Evolutionary conservation across 2,888 invertebrate genomes (phyloP).

Genomic region (Tryphoninae sp.): DNA sequence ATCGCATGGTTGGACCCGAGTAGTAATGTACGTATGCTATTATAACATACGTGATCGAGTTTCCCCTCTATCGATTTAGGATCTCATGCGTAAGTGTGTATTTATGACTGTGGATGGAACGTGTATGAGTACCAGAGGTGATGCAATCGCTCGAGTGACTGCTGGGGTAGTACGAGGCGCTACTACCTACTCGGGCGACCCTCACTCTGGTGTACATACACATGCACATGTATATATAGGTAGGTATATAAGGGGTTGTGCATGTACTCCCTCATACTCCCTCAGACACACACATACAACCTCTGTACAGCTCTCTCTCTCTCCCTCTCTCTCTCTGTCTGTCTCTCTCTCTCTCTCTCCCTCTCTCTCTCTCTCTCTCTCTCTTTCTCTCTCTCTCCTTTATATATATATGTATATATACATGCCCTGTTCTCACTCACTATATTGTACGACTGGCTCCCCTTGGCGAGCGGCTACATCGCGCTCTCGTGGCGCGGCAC

Average conservation of each 20-base stretch:
- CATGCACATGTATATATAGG: background rate
- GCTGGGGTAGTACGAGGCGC: conserved; percentile 34
- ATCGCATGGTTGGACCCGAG: background rate
- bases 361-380: too few species aligned
- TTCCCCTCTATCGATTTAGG: background rate
- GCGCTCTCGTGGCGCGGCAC: conserved; percentile 22
- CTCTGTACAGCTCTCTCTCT: background rate
- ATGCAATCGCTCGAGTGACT: conserved; percentile 45
- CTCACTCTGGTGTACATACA: conserved; percentile 22
- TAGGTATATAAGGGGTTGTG: background rate
- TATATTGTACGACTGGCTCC: conserved; percentile 6
- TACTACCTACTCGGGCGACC: conserved; percentile 51
- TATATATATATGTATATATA: background rate
- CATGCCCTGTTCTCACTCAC: conserved; percentile 16
- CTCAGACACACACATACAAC: background rate
- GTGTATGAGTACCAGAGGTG: conserved; percentile 26
- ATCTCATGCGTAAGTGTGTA: background rate
- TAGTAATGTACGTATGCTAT: background rate
- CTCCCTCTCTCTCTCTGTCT: too few species aligned
- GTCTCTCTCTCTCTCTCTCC: too few species aligned
- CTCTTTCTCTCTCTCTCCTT: too few species aligned
- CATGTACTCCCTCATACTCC: background rate
- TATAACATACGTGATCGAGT: background rate
- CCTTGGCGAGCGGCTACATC: conserved; percentile 19
- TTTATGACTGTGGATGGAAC: conserved; percentile 28